A percentile compares a stretch with the other conserved stretches of the same genome.
phyloP scores from a whole-genome alignment of 2,113 vertebrate species.

The Tragulus kanchil region DNA sequence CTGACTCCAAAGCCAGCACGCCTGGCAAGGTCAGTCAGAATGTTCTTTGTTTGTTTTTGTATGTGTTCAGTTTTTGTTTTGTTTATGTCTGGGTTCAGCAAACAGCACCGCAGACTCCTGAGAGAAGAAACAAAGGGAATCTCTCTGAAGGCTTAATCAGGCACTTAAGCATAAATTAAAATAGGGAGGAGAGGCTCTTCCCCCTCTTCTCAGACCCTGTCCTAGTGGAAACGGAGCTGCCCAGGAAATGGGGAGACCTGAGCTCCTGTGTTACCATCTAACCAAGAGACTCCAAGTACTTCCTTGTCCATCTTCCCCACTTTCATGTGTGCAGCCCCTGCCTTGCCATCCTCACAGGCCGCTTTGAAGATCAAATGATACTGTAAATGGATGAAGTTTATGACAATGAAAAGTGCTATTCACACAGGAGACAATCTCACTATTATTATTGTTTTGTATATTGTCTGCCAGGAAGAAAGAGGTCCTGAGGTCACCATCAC shows the following conservation, averaged over 20 bases:
- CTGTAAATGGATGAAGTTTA: not conserved
- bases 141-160: not conserved
- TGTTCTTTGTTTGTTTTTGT: not conserved
- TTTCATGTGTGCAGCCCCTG: not conserved
- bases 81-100: not conserved
- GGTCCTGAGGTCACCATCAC: not conserved
- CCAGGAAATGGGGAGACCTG: not conserved
- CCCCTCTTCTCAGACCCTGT: too few relatives aligned
- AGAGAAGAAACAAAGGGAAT: not conserved
- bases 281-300: not conserved
- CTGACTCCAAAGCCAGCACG: not conserved
- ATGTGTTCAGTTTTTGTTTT: not conserved
- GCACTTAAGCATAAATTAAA: not conserved
- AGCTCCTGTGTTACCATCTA: not conserved
- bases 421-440: not conserved
- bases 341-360: not conserved
- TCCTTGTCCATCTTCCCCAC: not conserved
- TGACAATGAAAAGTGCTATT: not conserved
- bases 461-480: not conserved
- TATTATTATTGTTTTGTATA: too few relatives aligned
- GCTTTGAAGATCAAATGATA: not conserved
- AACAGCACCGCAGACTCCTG: not conserved
- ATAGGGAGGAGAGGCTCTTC: not conserved
- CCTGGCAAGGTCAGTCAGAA: not conserved
- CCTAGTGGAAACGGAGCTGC: not conserved